These are phyloP conservation scores for Drosophila grimshawi DNA, from an alignment of 1,140 invertebrate species.

Conservation along the genomic window DNA sequence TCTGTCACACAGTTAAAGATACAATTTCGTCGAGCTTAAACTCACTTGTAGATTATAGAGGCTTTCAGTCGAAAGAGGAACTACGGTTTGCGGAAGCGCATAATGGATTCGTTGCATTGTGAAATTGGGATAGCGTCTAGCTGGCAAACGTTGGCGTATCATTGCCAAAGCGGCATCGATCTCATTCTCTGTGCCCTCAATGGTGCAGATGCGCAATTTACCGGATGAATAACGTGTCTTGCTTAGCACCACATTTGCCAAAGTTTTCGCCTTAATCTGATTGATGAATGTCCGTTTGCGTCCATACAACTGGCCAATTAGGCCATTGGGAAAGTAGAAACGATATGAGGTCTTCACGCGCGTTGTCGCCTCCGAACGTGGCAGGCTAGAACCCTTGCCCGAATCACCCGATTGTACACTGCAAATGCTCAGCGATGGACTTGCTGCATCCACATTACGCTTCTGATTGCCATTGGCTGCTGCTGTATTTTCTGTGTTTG, in stretches of 20 bases:
- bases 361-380: slow-evolving; percentile 75
- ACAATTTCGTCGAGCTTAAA: slow-evolving; percentile 11
- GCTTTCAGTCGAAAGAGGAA: slow-evolving; percentile 79
- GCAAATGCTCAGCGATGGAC: slow-evolving; percentile 81
- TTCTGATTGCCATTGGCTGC: slow-evolving; percentile 66
- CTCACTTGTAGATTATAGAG: slow-evolving; percentile 76
- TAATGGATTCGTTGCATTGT: slow-evolving; percentile 91
- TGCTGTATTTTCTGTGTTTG: neutral
- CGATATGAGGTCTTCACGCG: slow-evolving; percentile 86
- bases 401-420: slow-evolving; percentile 83
- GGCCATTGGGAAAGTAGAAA: slow-evolving; percentile 91
- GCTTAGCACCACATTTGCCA: slow-evolving; percentile 91
- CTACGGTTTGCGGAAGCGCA: slow-evolving; percentile 85
- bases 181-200: slow-evolving; percentile 91
- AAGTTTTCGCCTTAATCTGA: slow-evolving; percentile 91
- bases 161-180: slow-evolving; percentile 92
- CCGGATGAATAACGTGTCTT: slow-evolving; percentile 89
- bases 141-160: slow-evolving; percentile 93
- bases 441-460: slow-evolving; percentile 77
- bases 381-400: slow-evolving; percentile 82
- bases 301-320: slow-evolving; percentile 95
- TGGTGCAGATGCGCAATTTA: slow-evolving; percentile 91
- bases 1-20: slow-evolving; percentile 11
- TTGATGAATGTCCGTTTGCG: slow-evolving; percentile 92
- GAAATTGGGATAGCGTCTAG: slow-evolving; percentile 91